Evolutionary conservation across 2,888 invertebrate species (phyloP), one percentile per base, ranked within the genome.

Genomic region (Acanthacorydalis orientalis): DNA sequence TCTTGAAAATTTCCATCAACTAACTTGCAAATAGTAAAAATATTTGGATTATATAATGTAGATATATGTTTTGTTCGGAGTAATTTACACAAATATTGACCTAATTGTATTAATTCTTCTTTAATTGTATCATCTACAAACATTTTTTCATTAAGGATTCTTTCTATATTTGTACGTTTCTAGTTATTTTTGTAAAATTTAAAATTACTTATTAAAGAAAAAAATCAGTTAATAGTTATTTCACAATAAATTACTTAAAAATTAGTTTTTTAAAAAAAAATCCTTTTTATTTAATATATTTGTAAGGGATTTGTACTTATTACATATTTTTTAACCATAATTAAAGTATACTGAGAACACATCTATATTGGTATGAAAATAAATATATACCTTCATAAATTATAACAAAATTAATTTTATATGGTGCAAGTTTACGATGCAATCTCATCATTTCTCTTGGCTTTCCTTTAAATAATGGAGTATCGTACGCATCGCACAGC

Each of bases 341-440:
- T n/a, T n/a, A n/a, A n/a, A n/a, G n/a, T n/a, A n/a, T n/a, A n/a
- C n/a, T n/a, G n/a, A n/a, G n/a, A n/a, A n/a, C n/a, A n/a, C n/a
- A n/a, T n/a, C n/a, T n/a, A n/a, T n/a, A n/a, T n/a, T n/a, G n/a
- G n/a, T n/a, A n/a, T n/a, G 6, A 23, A 23, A 23, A 23, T 23
- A 23, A 23, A 23, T 23, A 23, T 23, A 23, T 56, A 72, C 72
- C 64, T 60, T 62, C 50, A 53, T 59, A 58, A 45, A 71, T 59
- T 44, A 77, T 61, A 15, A 74, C 72, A 60, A 86, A 77, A 43
- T 75, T 73, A 50, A 83, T 75, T 69, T 86, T 86, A 58, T 78
- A 86, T 0, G 88, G 88, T 11, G 84, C 75, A 49, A 87, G 66
- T 64, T 76, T 80, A 49, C 80, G 73, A 57, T 87, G 82, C 39